Percentiles rank a stretch among this genome's conserved stretches.
These are phyloP conservation scores for Borostomias antarcticus DNA, from an alignment of 2,797 vertebrate genomes.

Conservation along the genomic window DNA sequence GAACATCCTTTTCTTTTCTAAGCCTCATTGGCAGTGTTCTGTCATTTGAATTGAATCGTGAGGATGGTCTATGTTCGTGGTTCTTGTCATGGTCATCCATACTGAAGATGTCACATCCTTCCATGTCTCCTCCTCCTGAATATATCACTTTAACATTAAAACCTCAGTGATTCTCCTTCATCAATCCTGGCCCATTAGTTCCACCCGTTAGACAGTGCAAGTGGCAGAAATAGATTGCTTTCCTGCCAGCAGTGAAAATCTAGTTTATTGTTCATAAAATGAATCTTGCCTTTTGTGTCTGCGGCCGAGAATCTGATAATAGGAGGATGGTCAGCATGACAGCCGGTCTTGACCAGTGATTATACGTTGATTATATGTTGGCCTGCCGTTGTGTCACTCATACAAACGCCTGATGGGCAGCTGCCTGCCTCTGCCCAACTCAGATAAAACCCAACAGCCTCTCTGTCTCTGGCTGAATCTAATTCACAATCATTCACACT, in stretches of 20 bases:
- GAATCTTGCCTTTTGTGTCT: constrained; percentile 34
- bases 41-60: too few species aligned
- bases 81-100: background rate
- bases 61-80: too few species aligned
- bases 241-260: constrained; percentile 33
- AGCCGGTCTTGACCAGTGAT: constrained; percentile 9
- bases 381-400: constrained; percentile 6
- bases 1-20: background rate
- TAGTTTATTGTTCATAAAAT: constrained; percentile 41
- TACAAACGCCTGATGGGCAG: constrained; percentile 25
- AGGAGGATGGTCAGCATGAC: background rate
- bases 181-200: background rate
- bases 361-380: constrained; percentile 32
- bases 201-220: constrained; percentile 18
- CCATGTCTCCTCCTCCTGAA: background rate
- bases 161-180: background rate
- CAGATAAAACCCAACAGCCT: background rate
- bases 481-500: constrained; percentile 27
- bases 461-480: constrained; percentile 3
- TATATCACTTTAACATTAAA: too few species aligned
- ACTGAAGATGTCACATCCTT: background rate
- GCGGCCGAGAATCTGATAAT: background rate
- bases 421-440: constrained; percentile 1
- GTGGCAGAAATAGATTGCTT: constrained; percentile 32
- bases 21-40: too few species aligned